These are phyloP conservation scores for Acanthornis magna DNA, from an alignment of 2,797 vertebrate species.

Conservation along the genomic window DNA sequence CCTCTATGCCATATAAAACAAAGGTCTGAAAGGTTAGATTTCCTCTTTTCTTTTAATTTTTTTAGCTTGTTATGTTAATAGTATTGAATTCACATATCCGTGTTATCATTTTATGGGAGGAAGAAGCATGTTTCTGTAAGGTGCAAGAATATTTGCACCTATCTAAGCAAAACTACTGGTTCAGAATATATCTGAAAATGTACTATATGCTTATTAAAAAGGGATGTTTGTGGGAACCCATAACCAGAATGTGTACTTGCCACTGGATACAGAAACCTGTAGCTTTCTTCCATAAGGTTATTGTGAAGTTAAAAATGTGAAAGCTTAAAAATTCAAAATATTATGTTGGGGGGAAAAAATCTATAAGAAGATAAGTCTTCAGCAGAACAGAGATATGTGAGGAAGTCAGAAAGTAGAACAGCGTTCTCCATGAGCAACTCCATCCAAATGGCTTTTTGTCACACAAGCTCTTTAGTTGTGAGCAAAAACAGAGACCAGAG, in stretches of 20 bases:
- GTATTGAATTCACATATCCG: neutral
- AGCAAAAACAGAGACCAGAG: neutral
- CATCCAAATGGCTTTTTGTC: neutral
- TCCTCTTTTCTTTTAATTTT: neutral
- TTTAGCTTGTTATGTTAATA: neutral
- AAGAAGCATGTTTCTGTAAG: neutral
- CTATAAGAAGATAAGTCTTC: neutral
- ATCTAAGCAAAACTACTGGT: neutral
- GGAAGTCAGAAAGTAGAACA: neutral
- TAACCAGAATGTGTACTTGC: neutral
- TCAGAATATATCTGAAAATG: neutral
- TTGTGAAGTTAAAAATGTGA: neutral
- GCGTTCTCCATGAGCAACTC: neutral
- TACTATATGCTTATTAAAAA: neutral
- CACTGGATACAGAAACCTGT: neutral
- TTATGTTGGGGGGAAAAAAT: neutral
- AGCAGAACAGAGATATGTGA: neutral
- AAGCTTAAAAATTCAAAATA: neutral
- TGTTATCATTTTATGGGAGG: neutral
- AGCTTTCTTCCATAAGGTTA: neutral
- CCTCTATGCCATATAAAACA: neutral
- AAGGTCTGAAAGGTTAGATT: neutral
- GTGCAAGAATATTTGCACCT: rapidly evolving
- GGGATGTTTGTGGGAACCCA: neutral
- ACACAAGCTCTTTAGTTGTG: neutral